Evolutionary conservation across 2,113 vertebrate genomes (phyloP), one percentile per base, ranked within the genome.

Genomic region (Symphodus melops): DNA sequence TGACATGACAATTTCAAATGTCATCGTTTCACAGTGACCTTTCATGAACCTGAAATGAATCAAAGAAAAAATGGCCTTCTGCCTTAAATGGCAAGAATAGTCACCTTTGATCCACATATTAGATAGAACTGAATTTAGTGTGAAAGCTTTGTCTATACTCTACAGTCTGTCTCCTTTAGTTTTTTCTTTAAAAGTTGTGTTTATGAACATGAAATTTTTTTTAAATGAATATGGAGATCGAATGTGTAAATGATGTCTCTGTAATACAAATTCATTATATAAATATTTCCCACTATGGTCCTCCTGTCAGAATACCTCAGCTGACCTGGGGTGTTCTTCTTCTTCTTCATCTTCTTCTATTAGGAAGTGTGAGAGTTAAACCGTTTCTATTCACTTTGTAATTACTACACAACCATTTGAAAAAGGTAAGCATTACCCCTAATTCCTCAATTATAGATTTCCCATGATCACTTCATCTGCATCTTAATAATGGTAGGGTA

Each of bases 21-120:
- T 91, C 90, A 90, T 77, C 79, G 86, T 85, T 90, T 91, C 83
- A 65, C 60, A 23, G 33, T 87, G 76, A 90, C 84, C 89, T 92
- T 92, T 90, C 79, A 77, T 68, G 86, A 77, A 94, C 88, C 88
- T 82, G 77, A 80, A 91, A 91, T 81, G 86, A 86, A 92, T 93
- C 84, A 77, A 59, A 88, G 79, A 57, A 87, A 73, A 84, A 87
- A 64, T 7, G 64, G 57, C 59, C 44, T 67, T 72, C 68, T 71
- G n/a, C 82, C 81, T 62, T 86, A 92, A 91, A 87, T 86, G 86
- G 79, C 86, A 87, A 39, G 20, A 60, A 76, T 42, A 39, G 61
- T 85, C 78, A 90, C 82, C 79, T 89, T 81, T 90, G 79, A 74
- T 82, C 84, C 48, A 2, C 51, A 64, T 12, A 19, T 72, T 57